These are phyloP conservation scores for Argyrosomus japonicus DNA, from an alignment of 2,113 vertebrate species.

Conservation along the genomic window DNA sequence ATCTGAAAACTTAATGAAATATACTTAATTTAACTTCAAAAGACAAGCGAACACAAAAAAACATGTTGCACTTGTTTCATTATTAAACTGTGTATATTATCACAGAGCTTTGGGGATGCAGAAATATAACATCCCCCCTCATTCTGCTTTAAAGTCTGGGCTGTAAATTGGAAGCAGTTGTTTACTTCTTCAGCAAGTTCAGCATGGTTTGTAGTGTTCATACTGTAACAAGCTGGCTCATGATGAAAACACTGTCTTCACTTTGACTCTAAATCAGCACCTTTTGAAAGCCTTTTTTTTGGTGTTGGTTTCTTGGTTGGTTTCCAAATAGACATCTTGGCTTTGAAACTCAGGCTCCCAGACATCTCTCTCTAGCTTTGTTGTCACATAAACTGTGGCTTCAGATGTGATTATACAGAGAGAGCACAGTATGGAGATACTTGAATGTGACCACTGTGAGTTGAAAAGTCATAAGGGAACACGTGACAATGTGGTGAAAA, in stretches of 20 bases:
- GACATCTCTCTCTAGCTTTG: conserved; percentile 29
- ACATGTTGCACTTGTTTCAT: neutral
- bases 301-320: conserved; percentile 14
- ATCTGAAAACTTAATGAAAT: neutral
- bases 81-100: neutral
- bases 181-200: neutral
- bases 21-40: neutral
- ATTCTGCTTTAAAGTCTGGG: neutral
- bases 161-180: neutral
- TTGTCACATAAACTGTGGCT: conserved; percentile 4
- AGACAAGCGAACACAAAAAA: neutral
- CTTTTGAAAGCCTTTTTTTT: conserved; percentile 7
- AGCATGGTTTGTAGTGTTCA: neutral
- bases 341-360: conserved; percentile 42
- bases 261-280: neutral
- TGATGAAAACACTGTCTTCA: conserved; percentile 29
- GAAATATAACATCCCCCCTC: neutral
- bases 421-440: conserved; percentile 7
- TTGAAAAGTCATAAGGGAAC: conserved; percentile 22
- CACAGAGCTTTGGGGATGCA: neutral
- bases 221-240: conserved; percentile 17
- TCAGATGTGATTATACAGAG: conserved; percentile 9
- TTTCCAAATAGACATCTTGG: conserved; percentile 36
- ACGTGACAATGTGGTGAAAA: neutral
- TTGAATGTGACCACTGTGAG: conserved; percentile 16